Base-by-base conservation (phyloP, 2,797 vertebrate genomes). In the Neostethus bicornis region DNA sequence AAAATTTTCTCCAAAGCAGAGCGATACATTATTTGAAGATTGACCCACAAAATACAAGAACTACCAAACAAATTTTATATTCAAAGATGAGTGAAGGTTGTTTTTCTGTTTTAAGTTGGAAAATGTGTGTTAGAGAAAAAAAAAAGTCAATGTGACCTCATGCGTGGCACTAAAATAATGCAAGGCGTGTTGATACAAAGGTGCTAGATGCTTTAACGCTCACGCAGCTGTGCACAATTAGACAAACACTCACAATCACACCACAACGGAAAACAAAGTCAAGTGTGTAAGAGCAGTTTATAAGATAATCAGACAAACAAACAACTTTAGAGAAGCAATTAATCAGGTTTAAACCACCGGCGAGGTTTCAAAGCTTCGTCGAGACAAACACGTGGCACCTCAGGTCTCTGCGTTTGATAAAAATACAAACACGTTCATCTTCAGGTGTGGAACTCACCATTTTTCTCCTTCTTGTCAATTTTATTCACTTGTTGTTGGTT, bases 81-180 rank as follows among this genome's bases (percentile, higher is more conserved):
- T n/a, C n/a, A n/a, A n/a, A n/a, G n/a, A n/a, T n/a, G n/a, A n/a
- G n/a, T n/a, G n/a, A n/a, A n/a, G n/a, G n/a, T n/a, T n/a, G n/a
- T n/a, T n/a, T n/a, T n/a, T n/a, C n/a, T n/a, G 38, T 38, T 48
- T 32, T 14, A 66, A 51, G 51, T 51, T 26, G 35, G 48, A 47
- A 35, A 51, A 43, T 31, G 34, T 45, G 44, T 28, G 26, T 12
- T 23, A 57, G 58, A 47, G 32, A 5, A 13, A 13, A 28, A 7
- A 28, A 28, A 28, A 7, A 28, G 8, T 9, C 6, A 16, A 2
- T 7, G 26, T 47, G 19, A 47, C 45, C 31, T 51, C 34, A 63
- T 57, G 46, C 29, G 3, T 43, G 14, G 38, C 49, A 51, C 10
- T 26, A n/a, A 19, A 45, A 12, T 62, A 41, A 61, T 28, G 39